phyloP scores from a whole-genome alignment of 64 coral and sea anemone species.

The Platygyra sinensis region DNA sequence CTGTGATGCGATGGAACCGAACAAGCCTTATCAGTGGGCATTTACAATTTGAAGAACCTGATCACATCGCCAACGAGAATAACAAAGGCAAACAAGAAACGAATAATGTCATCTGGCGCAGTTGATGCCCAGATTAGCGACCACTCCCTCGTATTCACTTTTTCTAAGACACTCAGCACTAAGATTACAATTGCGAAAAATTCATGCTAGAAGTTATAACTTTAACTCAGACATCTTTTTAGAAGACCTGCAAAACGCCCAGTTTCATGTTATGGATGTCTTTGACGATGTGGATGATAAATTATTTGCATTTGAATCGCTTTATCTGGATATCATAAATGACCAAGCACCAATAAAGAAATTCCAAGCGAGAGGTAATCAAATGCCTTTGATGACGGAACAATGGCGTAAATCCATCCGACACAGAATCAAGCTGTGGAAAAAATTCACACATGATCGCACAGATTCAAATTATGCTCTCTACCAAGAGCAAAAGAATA shows the following conservation, averaged over 20 bases:
- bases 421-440: conserved; percentile 61
- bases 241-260: conserved; percentile 34
- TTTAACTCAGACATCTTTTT: conserved; percentile 52
- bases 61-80: neutral
- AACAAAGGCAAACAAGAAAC: conserved; percentile 42
- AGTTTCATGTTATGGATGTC: conserved; percentile 49
- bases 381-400: conserved; percentile 21
- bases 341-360: conserved; percentile 50
- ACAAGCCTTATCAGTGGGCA: conserved; percentile 77
- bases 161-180: conserved; percentile 55
- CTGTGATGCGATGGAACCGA: conserved; percentile 51
- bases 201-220: conserved; percentile 42
- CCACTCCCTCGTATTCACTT: conserved; percentile 48
- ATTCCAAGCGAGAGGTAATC: conserved; percentile 53
- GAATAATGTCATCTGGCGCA: conserved; percentile 43
- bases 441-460: conserved; percentile 40
- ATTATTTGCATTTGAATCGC: conserved; percentile 54
- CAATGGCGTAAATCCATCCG: conserved; percentile 65
- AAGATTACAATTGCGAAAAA: conserved; percentile 38
- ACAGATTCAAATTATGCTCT: conserved; percentile 62
- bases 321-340: conserved; percentile 51
- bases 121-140: conserved; percentile 55
- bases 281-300: conserved; percentile 66
- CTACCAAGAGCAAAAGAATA: conserved; percentile 44
- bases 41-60: conserved; percentile 6